These are phyloP conservation scores for Phylloscopus trochiloides DNA, from an alignment of 2,113 vertebrate species.

Conservation along the genomic window DNA sequence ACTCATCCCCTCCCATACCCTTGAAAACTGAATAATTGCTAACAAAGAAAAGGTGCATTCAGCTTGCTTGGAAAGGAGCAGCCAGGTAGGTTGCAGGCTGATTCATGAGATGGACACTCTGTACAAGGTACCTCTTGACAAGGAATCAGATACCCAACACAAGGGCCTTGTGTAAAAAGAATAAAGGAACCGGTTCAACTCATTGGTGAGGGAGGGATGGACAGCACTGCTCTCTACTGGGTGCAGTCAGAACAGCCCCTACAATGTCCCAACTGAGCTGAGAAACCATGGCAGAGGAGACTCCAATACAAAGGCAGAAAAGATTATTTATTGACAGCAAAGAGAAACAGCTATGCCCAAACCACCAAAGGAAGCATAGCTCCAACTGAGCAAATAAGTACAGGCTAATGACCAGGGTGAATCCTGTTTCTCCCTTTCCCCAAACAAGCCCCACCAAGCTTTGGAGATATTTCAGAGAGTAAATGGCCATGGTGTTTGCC, in stretches of 20 bases:
- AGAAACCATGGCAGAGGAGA: not conserved
- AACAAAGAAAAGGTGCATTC: not conserved
- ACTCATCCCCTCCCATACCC: not conserved
- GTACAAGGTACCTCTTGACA: not conserved
- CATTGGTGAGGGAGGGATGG: not conserved
- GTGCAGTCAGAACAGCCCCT: not conserved
- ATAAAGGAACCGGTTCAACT: not conserved
- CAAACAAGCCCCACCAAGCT: not conserved
- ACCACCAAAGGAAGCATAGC: not conserved
- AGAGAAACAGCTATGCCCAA: not conserved
- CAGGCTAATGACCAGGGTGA: not conserved
- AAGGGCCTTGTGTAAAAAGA: not conserved
- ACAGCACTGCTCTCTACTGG: not conserved
- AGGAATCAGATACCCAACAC: not conserved
- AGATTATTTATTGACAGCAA: not conserved
- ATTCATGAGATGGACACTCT: not conserved
- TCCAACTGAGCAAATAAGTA: not conserved
- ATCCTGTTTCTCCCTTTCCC: not conserved
- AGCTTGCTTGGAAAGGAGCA: not conserved
- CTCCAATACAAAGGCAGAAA: not conserved
- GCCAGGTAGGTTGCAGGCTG: not conserved
- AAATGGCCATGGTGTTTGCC: not conserved
- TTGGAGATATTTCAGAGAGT: not conserved
- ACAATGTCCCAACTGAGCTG: not conserved
- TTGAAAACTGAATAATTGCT: not conserved